Base-by-base conservation (phyloP, 2,797 vertebrate species). In the Furcifer pardalis region DNA sequence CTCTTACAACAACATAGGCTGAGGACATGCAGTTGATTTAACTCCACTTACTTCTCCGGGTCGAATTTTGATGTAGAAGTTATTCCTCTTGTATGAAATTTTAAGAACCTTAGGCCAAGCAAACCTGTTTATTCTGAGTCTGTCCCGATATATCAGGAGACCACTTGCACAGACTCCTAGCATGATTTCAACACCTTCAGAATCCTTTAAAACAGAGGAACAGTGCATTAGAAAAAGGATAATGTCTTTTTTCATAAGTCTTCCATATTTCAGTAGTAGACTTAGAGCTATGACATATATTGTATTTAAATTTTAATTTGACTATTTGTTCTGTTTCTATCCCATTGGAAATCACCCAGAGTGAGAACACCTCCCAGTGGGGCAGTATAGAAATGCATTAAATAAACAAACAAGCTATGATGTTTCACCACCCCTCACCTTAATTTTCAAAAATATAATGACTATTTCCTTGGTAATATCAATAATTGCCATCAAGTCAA, bases 91-190 rank as follows among this genome's bases (percentile, higher is more conserved):
- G 96, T 99, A 99, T 76, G 99, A 99, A 94, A 99, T 99, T 95
- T 99, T 99, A 91, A 99, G 97, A 92, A 99, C 98, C 92, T 99
- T 99, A 72, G 99, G 98, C 99, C 99, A 99, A 79, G 99, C 98
- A 66, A 99, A 99, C 90, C 99, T 96, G 90, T 99, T 99, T 96
- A 99, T 99, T 89, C 99, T 96, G 89, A 99, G 96, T 85, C 98
- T 95, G 95, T 99, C 98, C 87, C 98, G 97, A 94, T 99, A 99
- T 95, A 99, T 98, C 92, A 99, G 96, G 46, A 99, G 96, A 83
- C 99, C 99, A 86, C 99, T 99, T 40, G 98, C 97, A 91, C 98
- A 99, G 52, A 99, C 98, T 25, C 98, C 98, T 90, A 99, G 93
- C 98, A 99, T 99, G 91, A 99, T 99, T 94, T 99, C 99, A 88